Conservation (phyloP, 2,888 invertebrate species). For the Onchidella celtica region DNA sequence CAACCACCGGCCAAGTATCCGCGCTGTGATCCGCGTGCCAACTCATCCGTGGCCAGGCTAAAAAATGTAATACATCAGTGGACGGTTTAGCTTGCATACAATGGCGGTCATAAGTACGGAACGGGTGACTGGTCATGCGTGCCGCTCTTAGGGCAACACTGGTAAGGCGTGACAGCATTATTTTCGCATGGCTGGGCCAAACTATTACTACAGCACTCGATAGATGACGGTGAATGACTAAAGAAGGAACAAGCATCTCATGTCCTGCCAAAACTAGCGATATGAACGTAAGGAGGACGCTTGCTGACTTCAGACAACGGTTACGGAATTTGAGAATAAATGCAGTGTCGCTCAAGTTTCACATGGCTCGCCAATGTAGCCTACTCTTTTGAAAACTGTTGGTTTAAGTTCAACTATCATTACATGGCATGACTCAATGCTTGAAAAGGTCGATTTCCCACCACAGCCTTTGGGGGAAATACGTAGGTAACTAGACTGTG, state of each 20-base stretch:
- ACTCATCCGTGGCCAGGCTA: slow-evolving; percentile 1
- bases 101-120: neutral
- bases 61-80: slow-evolving; percentile 13
- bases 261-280: neutral
- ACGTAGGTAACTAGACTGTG: too few relatives aligned
- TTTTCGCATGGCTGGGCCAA: slow-evolving; percentile 12
- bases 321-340: too few relatives aligned
- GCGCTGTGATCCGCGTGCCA: slow-evolving; percentile 8
- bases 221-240: neutral
- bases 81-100: neutral
- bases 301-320: too few relatives aligned
- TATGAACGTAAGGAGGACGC: neutral
- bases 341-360: too few relatives aligned
- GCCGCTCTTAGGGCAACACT: slow-evolving; percentile 12
- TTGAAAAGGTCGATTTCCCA: too few relatives aligned
- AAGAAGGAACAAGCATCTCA: neutral
- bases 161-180: slow-evolving; percentile 27
- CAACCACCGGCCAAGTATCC: neutral
- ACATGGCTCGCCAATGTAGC: too few relatives aligned
- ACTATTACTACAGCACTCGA: too few relatives aligned
- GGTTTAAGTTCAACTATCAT: too few relatives aligned
- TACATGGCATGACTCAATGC: too few relatives aligned
- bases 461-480: too few relatives aligned
- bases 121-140: slow-evolving; percentile 10
- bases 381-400: too few relatives aligned